Conservation (phyloP, 2,113 vertebrate genomes). For the Engraulis encrasicolus region DNA sequence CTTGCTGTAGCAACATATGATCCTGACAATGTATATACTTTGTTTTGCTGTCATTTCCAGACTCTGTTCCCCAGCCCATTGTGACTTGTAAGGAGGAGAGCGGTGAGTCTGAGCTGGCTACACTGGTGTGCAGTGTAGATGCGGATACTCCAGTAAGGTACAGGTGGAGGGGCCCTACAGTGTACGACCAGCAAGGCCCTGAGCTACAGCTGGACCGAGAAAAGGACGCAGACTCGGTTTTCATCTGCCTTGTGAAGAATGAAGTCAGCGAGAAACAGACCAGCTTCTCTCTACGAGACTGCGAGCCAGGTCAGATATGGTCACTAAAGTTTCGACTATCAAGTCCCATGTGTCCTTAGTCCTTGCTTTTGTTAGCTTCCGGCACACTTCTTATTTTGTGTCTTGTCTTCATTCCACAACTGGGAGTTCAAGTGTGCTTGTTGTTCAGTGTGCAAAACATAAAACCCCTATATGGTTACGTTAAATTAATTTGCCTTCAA, state of each 20-base stretch:
- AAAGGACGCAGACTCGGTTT: slow-evolving; percentile 21
- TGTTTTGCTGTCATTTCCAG: slow-evolving; percentile 35
- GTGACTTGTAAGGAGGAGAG: slow-evolving; percentile 51
- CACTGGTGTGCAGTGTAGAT: slow-evolving; percentile 53
- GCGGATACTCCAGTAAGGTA: neutral
- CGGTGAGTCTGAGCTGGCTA: neutral
- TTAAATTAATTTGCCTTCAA: neutral
- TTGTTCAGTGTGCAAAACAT: too few species aligned
- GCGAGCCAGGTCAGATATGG: slow-evolving; percentile 54
- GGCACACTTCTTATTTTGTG: neutral
- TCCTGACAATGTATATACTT: neutral
- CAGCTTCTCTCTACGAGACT: slow-evolving; percentile 55
- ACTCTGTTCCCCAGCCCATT: slow-evolving; percentile 44
- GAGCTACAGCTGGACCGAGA: slow-evolving; percentile 36
- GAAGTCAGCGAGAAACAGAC: slow-evolving; percentile 24
- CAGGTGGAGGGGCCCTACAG: slow-evolving; percentile 46
- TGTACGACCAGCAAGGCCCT: neutral
- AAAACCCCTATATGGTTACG: neutral
- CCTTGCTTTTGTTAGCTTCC: neutral
- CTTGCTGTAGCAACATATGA: too few species aligned
- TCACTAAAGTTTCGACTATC: neutral
- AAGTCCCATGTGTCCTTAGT: neutral
- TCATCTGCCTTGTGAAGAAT: slow-evolving; percentile 58
- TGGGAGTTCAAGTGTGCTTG: neutral
- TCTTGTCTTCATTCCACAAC: neutral